Evolutionary conservation across 2,113 vertebrate genomes (phyloP).

Genomic region (Hassar affinis): DNA sequence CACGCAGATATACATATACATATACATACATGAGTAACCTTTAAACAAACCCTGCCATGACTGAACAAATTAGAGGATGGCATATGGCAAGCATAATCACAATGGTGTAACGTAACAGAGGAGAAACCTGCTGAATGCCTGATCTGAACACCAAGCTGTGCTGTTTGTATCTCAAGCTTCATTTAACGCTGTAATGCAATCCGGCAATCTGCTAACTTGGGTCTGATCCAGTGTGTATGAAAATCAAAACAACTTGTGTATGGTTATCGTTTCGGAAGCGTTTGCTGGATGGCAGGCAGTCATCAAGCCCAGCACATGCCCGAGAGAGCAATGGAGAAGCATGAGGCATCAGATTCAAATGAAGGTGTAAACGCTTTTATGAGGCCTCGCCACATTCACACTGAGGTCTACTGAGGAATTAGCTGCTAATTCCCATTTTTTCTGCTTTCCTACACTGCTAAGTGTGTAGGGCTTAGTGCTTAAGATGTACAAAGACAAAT

Average conservation of each 20-base stretch:
- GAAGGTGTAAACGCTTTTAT: conserved; percentile 13
- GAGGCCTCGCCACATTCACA: neutral
- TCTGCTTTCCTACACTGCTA: neutral
- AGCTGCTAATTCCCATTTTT: conserved; percentile 6
- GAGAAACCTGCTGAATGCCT: conserved; percentile 27
- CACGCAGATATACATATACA: conserved; percentile 29
- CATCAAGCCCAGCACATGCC: conserved; percentile 9
- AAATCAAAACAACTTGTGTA: conserved; percentile 30
- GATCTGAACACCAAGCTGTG: conserved; percentile 35
- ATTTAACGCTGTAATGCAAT: conserved; percentile 41
- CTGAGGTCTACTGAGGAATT: conserved; percentile 19
- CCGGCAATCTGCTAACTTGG: conserved; percentile 41
- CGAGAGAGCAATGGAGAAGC: conserved; percentile 34
- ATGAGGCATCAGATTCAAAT: conserved; percentile 6
- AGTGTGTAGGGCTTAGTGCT: neutral
- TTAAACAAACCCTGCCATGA: conserved; percentile 21
- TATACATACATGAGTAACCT: neutral
- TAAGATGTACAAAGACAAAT: neutral
- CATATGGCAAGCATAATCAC: conserved; percentile 33
- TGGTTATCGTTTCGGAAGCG: neutral
- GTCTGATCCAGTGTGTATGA: conserved; percentile 14
- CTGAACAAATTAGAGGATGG: conserved; percentile 18
- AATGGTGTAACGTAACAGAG: conserved; percentile 26
- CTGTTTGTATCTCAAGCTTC: conserved; percentile 41
- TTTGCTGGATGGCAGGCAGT: conserved; percentile 28